A percentile compares a stretch with the other conserved stretches of the same genome.
Conservation (phyloP, 2,113 vertebrate genomes). For the Murina feae region DNA sequence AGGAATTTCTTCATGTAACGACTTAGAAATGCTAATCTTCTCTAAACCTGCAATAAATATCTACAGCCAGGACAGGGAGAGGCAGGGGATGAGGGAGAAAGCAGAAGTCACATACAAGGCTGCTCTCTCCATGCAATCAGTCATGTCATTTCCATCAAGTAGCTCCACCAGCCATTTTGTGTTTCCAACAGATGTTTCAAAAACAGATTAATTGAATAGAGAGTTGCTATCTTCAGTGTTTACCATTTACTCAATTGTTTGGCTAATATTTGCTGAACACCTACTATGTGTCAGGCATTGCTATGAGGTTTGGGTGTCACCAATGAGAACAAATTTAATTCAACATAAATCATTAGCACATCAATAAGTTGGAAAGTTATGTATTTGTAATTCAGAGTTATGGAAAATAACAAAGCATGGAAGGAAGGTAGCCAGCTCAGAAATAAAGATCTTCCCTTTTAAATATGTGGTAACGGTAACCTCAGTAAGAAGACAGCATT, state of each 20-base stretch:
- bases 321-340: not conserved
- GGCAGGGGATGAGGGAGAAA: no score
- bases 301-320: not conserved
- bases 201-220: rapidly evolving
- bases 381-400: not conserved
- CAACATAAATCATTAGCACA: not conserved
- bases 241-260: rapidly evolving
- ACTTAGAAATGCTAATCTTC: conserved; percentile 6
- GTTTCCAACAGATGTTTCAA: not conserved
- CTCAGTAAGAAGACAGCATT: rapidly evolving
- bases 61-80: not conserved
- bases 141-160: rapidly evolving
- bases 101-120: no score
- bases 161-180: rapidly evolving
- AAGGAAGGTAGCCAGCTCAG: rapidly evolving
- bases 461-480: rapidly evolving
- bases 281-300: rapidly evolving
- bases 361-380: not conserved
- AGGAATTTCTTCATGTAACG: not conserved
- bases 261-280: not conserved
- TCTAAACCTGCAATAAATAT: not conserved
- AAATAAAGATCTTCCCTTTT: no score
- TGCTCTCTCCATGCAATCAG: rapidly evolving
- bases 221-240: no score
- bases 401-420: not conserved